Conservation (phyloP, 1,140 invertebrate species). For the Philotrypesis tridentata region DNA sequence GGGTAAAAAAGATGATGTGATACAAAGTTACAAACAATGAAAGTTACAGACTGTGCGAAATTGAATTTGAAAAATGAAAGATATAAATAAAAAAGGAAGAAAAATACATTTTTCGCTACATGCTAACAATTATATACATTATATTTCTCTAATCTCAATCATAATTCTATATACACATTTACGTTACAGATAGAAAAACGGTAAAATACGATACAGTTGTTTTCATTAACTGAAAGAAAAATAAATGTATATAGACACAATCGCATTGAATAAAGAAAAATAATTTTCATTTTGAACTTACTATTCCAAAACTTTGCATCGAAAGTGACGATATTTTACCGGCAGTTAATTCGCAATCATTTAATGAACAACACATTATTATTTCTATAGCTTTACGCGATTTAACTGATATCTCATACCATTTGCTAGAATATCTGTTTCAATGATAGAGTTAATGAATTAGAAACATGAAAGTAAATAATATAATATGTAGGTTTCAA, state of each 20-base stretch:
- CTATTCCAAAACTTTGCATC: background rate
- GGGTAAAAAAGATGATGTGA: no score
- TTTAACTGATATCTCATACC: background rate
- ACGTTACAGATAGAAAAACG: background rate
- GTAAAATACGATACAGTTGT: background rate
- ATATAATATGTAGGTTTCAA: no score
- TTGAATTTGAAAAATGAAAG: no score
- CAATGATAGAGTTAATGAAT: no score
- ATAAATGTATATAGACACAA: no score
- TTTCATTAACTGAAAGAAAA: background rate
- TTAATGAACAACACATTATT: background rate
- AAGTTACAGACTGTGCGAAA: no score
- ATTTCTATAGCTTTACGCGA: background rate
- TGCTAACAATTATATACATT: no score
- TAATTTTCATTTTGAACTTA: background rate
- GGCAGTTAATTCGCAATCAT: background rate
- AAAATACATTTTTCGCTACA: no score
- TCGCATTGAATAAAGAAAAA: no score
- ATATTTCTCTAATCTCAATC: no score
- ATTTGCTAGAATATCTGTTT: background rate
- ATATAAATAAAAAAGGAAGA: no score
- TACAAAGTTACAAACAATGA: no score
- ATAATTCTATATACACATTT: background rate
- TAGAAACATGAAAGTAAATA: background rate
- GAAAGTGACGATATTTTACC: background rate